Conservation (phyloP, 2,888 invertebrate species). For the Drosophila birchii region DNA sequence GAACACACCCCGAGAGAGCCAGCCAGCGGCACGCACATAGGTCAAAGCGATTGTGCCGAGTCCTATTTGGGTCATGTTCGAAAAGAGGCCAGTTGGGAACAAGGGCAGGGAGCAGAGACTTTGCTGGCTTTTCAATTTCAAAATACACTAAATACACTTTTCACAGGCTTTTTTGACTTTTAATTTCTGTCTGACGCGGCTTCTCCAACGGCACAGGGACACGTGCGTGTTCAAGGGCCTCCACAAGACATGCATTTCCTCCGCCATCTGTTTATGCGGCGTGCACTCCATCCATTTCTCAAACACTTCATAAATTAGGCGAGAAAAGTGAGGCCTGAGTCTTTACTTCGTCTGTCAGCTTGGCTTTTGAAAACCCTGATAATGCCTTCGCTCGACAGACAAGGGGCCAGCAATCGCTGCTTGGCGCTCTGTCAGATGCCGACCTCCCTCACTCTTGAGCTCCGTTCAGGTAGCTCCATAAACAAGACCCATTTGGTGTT, state of each 20-base stretch:
- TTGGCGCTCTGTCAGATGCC: constrained; percentile 3
- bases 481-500: not conserved
- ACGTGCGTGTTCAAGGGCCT: constrained; percentile 46
- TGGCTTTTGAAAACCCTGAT: constrained; percentile 10
- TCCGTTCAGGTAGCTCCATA: not conserved
- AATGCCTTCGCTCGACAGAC: constrained; percentile 62
- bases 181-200: not conserved
- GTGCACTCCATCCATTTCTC: constrained; percentile 2
- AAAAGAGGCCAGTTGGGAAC: constrained; percentile 5
- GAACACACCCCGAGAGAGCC: constrained; percentile 27
- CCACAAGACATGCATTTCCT: constrained; percentile 10
- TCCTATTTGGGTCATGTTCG: constrained; percentile 76
- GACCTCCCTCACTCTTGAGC: constrained; percentile 14
- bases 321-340: not conserved
- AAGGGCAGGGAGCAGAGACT: not conserved
- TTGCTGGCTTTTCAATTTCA: constrained; percentile 9
- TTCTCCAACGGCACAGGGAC: constrained; percentile 35
- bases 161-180: constrained; percentile 6
- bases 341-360: constrained; percentile 34
- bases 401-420: constrained; percentile 38
- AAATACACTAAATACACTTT: not conserved
- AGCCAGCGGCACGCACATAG: constrained; percentile 29
- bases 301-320: constrained; percentile 20
- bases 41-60: constrained; percentile 45
- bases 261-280: not conserved